A percentile compares a stretch with the other conserved stretches of the same genome.
These are phyloP conservation scores for Anguilla pacifica DNA, from an alignment of 2,797 vertebrate genomes.

Conservation along the genomic window DNA sequence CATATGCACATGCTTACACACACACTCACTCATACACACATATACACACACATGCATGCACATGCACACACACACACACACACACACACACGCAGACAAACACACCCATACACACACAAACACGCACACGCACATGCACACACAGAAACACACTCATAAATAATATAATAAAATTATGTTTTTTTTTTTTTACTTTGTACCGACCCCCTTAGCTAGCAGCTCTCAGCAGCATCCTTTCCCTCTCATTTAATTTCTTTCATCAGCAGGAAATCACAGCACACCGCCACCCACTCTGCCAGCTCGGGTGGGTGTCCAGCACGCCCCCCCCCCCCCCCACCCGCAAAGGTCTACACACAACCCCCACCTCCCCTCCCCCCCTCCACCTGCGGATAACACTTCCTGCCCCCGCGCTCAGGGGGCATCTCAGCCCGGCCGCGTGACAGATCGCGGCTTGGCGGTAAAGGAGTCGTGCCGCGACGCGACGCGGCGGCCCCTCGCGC, in stretches of 20 bases:
- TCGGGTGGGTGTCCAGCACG: not conserved
- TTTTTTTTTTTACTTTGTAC: not conserved
- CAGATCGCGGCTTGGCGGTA: not conserved
- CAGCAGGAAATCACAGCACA: conserved; percentile 63
- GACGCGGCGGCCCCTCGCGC: too few relatives aligned
- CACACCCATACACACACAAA: too few relatives aligned
- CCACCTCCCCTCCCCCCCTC: not conserved
- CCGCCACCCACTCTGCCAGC: conserved; percentile 47
- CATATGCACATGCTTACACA: not conserved
- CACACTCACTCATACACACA: not conserved
- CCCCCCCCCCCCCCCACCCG: not conserved
- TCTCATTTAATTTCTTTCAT: conserved; percentile 66
- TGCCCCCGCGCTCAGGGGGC: not conserved
- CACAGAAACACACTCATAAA: not conserved
- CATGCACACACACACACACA: too few relatives aligned
- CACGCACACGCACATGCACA: too few relatives aligned
- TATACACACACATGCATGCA: too few relatives aligned
- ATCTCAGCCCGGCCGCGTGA: not conserved
- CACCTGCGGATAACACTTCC: not conserved
- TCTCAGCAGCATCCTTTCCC: not conserved
- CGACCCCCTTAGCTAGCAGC: not conserved
- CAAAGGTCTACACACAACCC: not conserved
- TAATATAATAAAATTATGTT: too few relatives aligned
- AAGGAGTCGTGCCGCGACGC: too few relatives aligned
- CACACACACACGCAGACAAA: too few relatives aligned